Evolutionary conservation across 2,113 vertebrate genomes (phyloP).

Genomic region (Odontesthes bonariensis): DNA sequence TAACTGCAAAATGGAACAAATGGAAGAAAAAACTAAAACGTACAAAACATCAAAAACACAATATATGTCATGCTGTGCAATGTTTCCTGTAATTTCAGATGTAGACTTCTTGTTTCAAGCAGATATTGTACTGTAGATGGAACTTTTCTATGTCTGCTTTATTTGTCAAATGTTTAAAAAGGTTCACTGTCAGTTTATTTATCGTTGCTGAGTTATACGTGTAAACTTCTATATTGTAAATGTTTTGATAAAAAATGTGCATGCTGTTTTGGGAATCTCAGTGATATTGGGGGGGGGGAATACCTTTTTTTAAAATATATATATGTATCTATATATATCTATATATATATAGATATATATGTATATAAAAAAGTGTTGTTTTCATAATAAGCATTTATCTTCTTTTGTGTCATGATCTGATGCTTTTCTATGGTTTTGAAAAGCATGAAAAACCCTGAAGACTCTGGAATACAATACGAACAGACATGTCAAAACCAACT

Average conservation of each 20-base stretch:
- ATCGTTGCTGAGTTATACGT: constrained; percentile 82
- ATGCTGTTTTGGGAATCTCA: constrained; percentile 85
- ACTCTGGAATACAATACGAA: constrained; percentile 64
- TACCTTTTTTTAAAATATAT: constrained; percentile 76
- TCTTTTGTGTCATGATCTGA: constrained; percentile 68
- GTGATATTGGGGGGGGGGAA: constrained; percentile 71
- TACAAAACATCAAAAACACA: constrained; percentile 75
- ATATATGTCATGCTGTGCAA: constrained; percentile 90
- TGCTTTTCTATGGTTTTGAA: constrained; percentile 80
- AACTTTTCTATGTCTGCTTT: constrained; percentile 89
- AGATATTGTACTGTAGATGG: constrained; percentile 88
- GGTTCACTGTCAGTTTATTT: constrained; percentile 91
- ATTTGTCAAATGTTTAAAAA: constrained; percentile 87
- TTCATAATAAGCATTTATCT: constrained; percentile 74
- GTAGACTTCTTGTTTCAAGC: constrained; percentile 91
- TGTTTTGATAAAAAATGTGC: constrained; percentile 89
- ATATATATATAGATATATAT: constrained; percentile 60
- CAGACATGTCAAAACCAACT: constrained; percentile 47
- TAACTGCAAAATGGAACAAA: constrained; percentile 54
- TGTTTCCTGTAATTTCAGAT: constrained; percentile 89
- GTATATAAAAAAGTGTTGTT: constrained; percentile 63
- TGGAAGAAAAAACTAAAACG: constrained; percentile 41
- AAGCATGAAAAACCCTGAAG: constrained; percentile 77
- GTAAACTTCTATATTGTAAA: constrained; percentile 86
- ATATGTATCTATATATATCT: no score